phyloP scores from a whole-genome alignment of 2,888 invertebrate genomes.

The Brassicogethes aeneus region DNA sequence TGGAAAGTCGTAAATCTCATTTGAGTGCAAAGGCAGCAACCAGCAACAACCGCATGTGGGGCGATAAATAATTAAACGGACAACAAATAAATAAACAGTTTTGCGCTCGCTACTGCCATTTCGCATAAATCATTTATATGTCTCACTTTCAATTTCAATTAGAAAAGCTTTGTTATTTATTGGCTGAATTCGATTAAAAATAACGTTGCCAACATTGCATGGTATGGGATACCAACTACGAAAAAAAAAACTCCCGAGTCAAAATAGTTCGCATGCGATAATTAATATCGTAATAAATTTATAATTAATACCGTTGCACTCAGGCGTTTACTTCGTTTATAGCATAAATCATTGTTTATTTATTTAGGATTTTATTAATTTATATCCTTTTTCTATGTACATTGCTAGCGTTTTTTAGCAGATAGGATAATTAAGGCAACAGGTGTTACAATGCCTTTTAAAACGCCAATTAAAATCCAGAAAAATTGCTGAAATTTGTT shows the following conservation, averaged over 20 bases:
- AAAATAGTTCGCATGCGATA: background rate
- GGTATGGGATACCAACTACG: no score
- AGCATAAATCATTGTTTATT: no score
- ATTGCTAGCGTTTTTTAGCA: no score
- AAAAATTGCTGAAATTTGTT: no score
- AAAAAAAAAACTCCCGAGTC: background rate
- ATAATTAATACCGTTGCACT: no score
- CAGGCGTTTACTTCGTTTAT: no score
- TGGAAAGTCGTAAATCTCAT: background rate
- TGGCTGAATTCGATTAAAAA: background rate
- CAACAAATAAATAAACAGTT: slow-evolving; percentile 1
- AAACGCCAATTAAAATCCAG: no score
- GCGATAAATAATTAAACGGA: background rate
- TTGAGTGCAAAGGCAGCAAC: background rate
- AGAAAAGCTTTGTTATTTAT: background rate
- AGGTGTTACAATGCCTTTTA: no score
- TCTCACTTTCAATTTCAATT: slow-evolving; percentile 14
- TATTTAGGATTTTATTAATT: no score
- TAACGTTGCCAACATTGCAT: background rate
- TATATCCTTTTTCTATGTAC: no score
- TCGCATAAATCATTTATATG: slow-evolving; percentile 14
- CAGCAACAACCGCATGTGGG: background rate
- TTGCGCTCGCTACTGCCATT: slow-evolving; percentile 1
- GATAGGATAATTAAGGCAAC: no score
- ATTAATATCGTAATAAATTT: background rate